phyloP scores from a whole-genome alignment of 1,140 invertebrate species.

The Dreissena polymorpha region DNA sequence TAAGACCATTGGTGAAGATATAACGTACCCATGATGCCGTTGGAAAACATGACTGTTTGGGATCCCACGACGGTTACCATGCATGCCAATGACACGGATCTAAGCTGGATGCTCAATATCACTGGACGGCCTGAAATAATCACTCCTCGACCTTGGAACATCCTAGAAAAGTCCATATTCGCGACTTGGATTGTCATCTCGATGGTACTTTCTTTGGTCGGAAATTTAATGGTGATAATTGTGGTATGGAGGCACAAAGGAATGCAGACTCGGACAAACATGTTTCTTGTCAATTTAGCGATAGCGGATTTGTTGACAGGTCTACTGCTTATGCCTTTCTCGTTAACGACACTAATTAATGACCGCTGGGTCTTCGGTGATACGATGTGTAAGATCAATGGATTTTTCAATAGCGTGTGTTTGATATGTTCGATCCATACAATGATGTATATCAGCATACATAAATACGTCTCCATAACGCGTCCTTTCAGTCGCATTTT shows the following conservation, averaged over 20 bases:
- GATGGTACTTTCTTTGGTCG: slow-evolving; percentile 71
- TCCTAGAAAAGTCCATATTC: slow-evolving; percentile 57
- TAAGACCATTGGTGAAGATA: too few species aligned
- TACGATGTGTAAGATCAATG: slow-evolving; percentile 79
- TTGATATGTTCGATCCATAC: slow-evolving; percentile 81
- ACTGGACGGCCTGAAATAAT: slow-evolving; percentile 49
- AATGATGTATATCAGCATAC: slow-evolving; percentile 81
- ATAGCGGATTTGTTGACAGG: slow-evolving; percentile 80
- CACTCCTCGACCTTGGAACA: slow-evolving; percentile 73
- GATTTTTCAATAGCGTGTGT: slow-evolving; percentile 79
- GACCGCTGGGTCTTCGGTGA: slow-evolving; percentile 78
- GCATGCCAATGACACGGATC: neutral
- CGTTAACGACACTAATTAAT: slow-evolving; percentile 77
- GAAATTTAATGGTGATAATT: slow-evolving; percentile 77
- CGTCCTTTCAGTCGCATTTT: slow-evolving; percentile 78
- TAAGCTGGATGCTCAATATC: neutral
- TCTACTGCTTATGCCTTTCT: slow-evolving; percentile 78
- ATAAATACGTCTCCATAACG: slow-evolving; percentile 80
- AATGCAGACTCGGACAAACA: slow-evolving; percentile 81
- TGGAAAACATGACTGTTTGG: neutral
- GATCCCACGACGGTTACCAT: neutral
- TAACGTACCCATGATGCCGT: too few species aligned
- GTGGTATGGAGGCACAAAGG: slow-evolving; percentile 77
- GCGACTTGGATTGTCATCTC: slow-evolving; percentile 64
- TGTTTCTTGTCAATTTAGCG: slow-evolving; percentile 80